Evolutionary conservation across 2,888 invertebrate genomes (phyloP).

Genomic region (Pogonocherus hispidulus): DNA sequence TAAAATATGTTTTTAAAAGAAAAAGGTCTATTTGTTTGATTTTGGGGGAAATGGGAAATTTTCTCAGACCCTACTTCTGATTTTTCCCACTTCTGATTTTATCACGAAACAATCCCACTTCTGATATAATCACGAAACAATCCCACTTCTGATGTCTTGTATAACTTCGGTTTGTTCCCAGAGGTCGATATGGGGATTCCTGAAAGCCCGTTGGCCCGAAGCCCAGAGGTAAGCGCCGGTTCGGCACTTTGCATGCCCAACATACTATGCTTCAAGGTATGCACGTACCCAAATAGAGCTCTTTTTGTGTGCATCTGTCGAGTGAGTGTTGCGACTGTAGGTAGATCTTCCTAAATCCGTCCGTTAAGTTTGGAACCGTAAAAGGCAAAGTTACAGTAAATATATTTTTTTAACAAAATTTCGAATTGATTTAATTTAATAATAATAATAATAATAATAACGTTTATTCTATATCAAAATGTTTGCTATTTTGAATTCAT

Average conservation of each 20-base stretch:
- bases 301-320: slow-evolving; percentile 29
- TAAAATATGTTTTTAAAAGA: too few relatives aligned
- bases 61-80: background rate
- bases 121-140: too few relatives aligned
- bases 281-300: slow-evolving; percentile 65
- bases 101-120: too few relatives aligned
- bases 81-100: background rate
- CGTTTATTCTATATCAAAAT: too few relatives aligned
- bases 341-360: background rate
- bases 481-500: background rate
- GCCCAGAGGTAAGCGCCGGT: slow-evolving; percentile 78
- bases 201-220: slow-evolving; percentile 64
- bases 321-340: background rate
- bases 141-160: too few relatives aligned
- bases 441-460: too few relatives aligned
- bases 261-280: slow-evolving; percentile 90
- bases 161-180: slow-evolving; percentile 49
- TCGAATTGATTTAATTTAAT: background rate
- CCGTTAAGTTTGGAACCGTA: background rate
- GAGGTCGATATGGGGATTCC: slow-evolving; percentile 61
- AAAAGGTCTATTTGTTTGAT: too few relatives aligned
- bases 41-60: too few relatives aligned
- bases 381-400: background rate
- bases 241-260: slow-evolving; percentile 88
- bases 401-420: background rate